Base-by-base conservation (phyloP, 1,140 invertebrate species). In the Sminthurinus signatus region DNA sequence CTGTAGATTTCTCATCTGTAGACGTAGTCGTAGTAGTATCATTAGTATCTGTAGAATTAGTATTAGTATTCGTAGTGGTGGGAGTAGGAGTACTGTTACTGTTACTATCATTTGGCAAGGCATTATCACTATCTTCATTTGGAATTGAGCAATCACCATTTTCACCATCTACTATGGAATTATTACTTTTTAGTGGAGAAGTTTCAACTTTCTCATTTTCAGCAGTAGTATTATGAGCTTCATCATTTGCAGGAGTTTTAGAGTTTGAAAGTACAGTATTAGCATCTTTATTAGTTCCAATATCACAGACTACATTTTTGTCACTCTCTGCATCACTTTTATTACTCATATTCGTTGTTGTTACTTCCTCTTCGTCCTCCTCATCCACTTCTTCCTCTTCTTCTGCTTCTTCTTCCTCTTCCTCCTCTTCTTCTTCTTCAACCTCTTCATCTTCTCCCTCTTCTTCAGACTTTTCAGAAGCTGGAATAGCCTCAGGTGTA, bases 61-160 rank as follows among this genome's bases (percentile, higher is more conserved):
- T 68, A 14, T 14, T 44, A 60, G 60, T 52, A 39, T 36, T 67
- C 10, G 36, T 43, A 55, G 67, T 67, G 39, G 64, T 64, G 56
- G n/a, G n/a, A n/a, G n/a, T n/a, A 36, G 55, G 59, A 14, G 44
- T n/a, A 14, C 36, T 55, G 21, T 46, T 46, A 19, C 58, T 36
- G 21, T 29, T 50, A 55, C 60, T 63, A 17, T 50, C 60, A 57
- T 66, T 66, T 54, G 62, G 64, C 32, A 64, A 29, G 32, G 21
- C 54, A 2, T 32, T 60, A 55, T 66, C 57, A 46, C 61, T 68
- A 14, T 14, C 36, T 63, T 63, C 56, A 39, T 36, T 67, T 15
- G 36, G 52, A 55, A 69, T 67, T 48, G 64, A 67, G 56, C 68
- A 63, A 50, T 67, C 64, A 50, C 64, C 51, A 0, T 50, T 52